Conservation (phyloP, 2,113 vertebrate genomes). For the Panthera tigris region DNA sequence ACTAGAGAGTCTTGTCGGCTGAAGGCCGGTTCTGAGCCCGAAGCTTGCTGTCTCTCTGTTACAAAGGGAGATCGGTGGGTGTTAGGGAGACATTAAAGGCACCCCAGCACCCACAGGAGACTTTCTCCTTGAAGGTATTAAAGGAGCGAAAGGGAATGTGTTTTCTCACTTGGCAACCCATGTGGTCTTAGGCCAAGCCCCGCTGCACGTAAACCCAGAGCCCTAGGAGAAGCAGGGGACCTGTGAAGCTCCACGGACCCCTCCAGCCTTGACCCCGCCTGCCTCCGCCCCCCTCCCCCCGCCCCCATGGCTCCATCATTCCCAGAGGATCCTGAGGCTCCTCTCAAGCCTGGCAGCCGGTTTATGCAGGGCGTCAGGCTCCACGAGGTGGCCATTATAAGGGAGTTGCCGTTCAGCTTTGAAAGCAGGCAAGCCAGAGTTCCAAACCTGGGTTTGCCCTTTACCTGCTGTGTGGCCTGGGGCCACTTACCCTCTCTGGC, state of each 20-base stretch:
- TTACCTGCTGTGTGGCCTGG: background rate
- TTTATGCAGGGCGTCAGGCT: too few relatives aligned
- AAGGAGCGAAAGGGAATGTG: background rate
- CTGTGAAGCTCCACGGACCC: background rate
- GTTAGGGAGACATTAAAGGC: background rate
- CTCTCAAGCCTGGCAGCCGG: background rate
- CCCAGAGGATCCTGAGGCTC: background rate
- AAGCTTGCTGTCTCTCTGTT: background rate
- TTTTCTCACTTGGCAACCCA: background rate
- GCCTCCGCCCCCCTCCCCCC: background rate
- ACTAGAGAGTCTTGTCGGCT: background rate
- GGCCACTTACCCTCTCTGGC: background rate
- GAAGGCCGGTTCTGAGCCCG: background rate
- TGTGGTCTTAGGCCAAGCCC: background rate
- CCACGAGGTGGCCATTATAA: background rate
- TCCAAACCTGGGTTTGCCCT: background rate
- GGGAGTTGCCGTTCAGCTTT: background rate
- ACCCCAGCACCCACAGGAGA: background rate
- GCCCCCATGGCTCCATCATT: background rate
- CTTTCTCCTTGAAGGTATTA: background rate
- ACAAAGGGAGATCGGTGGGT: background rate
- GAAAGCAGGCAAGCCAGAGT: background rate
- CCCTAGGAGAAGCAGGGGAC: background rate
- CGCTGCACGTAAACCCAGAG: fast-evolving
- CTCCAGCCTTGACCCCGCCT: background rate